These are phyloP conservation scores for Slavum lentiscoides DNA, from an alignment of 2,888 invertebrate genomes.

Conservation along the genomic window DNA sequence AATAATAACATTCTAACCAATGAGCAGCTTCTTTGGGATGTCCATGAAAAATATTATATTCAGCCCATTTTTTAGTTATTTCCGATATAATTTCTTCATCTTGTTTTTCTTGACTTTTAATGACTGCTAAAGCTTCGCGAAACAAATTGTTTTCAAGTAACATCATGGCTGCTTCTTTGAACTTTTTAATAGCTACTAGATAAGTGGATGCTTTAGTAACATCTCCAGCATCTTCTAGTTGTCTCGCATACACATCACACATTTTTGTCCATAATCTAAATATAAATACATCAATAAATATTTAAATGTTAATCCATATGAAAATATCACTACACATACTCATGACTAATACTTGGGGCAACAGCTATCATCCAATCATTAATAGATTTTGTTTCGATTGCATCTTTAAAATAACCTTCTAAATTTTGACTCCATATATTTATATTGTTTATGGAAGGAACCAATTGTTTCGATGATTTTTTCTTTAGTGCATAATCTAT, in stretches of 20 bases:
- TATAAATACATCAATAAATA: not conserved
- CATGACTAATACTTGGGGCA: constrained; percentile 44
- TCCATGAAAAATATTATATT: constrained; percentile 55
- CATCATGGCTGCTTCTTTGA: constrained; percentile 61
- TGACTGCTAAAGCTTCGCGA: constrained; percentile 60
- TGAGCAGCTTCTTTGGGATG: constrained; percentile 56
- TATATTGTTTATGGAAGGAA: constrained; percentile 39
- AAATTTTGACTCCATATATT: constrained; percentile 48
- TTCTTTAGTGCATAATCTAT: constrained; percentile 23
- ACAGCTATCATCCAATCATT: constrained; percentile 49
- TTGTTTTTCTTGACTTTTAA: constrained; percentile 41
- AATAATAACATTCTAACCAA: constrained; percentile 54
- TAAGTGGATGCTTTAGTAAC: constrained; percentile 60
- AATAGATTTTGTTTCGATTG: constrained; percentile 44
- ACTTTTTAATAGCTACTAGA: constrained; percentile 56
- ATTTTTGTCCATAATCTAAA: constrained; percentile 66
- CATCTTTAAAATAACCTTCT: constrained; percentile 44
- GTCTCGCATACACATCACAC: constrained; percentile 65
- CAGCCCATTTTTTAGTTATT: constrained; percentile 54
- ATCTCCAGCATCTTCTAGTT: constrained; percentile 63
- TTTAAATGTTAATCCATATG: not conserved
- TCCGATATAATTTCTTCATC: constrained; percentile 24
- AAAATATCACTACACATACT: constrained; percentile 9
- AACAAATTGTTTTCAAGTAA: constrained; percentile 58
- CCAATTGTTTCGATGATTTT: constrained; percentile 23